Percentiles rank a stretch among this genome's conserved stretches.
phyloP scores from a whole-genome alignment of 2,888 invertebrate genomes.

The Polydrusus cervinus region DNA sequence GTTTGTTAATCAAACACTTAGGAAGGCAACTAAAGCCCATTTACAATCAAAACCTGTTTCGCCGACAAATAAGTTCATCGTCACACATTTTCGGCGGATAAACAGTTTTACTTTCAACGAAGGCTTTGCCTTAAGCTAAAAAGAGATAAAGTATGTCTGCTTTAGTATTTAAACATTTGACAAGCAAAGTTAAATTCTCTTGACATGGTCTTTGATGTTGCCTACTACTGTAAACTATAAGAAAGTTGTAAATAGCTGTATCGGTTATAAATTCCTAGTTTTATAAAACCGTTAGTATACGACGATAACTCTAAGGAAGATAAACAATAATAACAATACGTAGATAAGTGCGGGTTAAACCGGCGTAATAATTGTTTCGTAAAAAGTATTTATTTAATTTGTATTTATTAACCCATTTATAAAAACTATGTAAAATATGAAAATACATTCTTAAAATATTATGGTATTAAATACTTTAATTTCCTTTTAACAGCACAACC shows the following conservation, averaged over 20 bases:
- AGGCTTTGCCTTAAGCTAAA: slow-evolving; percentile 18
- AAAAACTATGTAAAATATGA: too few species aligned
- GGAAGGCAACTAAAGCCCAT: slow-evolving; percentile 37
- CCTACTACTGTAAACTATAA: slow-evolving; percentile 39
- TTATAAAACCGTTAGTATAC: slow-evolving; percentile 16
- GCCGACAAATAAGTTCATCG: slow-evolving; percentile 40
- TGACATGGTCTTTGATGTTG: slow-evolving; percentile 50
- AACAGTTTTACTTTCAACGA: slow-evolving; percentile 36
- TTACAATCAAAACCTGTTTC: slow-evolving; percentile 44
- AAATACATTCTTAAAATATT: too few species aligned
- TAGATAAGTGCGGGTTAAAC: too few species aligned
- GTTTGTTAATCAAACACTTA: slow-evolving; percentile 38
- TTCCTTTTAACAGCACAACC: too few species aligned
- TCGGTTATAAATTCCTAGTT: slow-evolving; percentile 13
- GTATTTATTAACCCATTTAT: too few species aligned
- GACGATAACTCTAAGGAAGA: too few species aligned
- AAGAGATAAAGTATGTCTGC: slow-evolving; percentile 24
- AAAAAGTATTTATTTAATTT: too few species aligned
- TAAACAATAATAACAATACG: too few species aligned
- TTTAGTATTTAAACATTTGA: slow-evolving; percentile 44
- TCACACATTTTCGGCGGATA: slow-evolving; percentile 38
- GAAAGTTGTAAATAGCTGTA: slow-evolving; percentile 46
- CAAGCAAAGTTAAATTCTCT: slow-evolving; percentile 43
- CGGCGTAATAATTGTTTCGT: too few species aligned
- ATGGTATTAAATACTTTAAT: too few species aligned